These are phyloP conservation scores for Atherinosoma microstoma DNA, from an alignment of 2,797 vertebrate species.

Conservation along the genomic window DNA sequence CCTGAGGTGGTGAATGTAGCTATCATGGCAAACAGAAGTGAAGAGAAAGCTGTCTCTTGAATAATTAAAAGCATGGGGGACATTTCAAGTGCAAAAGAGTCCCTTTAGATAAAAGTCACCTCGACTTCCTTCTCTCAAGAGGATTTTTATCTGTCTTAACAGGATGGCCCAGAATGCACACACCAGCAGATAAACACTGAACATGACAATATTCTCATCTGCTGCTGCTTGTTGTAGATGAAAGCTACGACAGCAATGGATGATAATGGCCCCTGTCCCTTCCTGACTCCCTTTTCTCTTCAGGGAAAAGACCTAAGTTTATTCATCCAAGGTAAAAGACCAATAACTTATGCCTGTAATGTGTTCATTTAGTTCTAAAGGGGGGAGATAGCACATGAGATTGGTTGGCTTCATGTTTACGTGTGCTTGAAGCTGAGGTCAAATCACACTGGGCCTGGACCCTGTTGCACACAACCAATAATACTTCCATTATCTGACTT, in stretches of 20 bases:
- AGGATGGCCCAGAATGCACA: conserved; percentile 53
- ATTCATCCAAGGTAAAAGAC: not conserved
- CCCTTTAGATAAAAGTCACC: conserved; percentile 73
- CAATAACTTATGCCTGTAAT: not conserved
- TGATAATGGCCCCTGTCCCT: not conserved
- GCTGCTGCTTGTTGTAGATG: conserved; percentile 32
- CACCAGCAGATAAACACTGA: conserved; percentile 17
- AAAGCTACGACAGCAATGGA: conserved; percentile 25
- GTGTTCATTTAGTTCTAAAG: not conserved
- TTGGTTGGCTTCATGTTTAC: not conserved
- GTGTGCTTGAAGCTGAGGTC: not conserved
- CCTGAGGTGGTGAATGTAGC: conserved; percentile 44
- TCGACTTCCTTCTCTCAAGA: conserved; percentile 58
- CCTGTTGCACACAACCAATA: no score
- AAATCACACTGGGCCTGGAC: not conserved
- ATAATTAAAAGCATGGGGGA: conserved; percentile 72
- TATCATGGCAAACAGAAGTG: conserved; percentile 47
- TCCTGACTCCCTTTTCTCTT: not conserved
- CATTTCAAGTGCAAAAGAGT: conserved; percentile 68
- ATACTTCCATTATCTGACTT: no score
- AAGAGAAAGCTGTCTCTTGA: conserved; percentile 64
- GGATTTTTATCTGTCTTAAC: conserved; percentile 63
- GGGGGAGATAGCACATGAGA: not conserved
- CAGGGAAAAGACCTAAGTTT: not conserved
- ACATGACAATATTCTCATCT: conserved; percentile 19